These are phyloP conservation scores for Iguana delicatissima DNA, from an alignment of 2,797 vertebrate genomes.

Conservation along the genomic window DNA sequence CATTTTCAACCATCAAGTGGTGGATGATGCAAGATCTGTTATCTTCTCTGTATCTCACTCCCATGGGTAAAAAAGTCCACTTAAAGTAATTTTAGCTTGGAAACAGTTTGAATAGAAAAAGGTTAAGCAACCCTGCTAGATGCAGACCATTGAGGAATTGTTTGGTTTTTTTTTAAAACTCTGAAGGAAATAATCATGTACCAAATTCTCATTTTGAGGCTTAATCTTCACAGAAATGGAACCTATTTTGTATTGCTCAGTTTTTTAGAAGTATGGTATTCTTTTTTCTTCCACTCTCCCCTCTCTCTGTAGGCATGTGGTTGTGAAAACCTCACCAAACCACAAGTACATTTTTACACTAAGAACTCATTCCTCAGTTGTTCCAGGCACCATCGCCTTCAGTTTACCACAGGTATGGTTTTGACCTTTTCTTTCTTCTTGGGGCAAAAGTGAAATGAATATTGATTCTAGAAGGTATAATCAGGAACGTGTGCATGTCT, in stretches of 20 bases:
- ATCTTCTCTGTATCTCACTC: neutral
- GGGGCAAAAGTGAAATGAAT: neutral
- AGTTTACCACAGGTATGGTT: slow-evolving; percentile 91
- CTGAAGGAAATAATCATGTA: neutral
- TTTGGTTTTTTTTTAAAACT: neutral
- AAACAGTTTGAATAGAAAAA: neutral
- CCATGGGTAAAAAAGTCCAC: neutral
- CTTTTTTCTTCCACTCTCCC: slow-evolving; percentile 55
- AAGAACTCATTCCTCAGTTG: slow-evolving; percentile 85
- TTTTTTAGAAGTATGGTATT: neutral
- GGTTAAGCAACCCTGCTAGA: neutral
- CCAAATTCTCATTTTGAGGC: neutral
- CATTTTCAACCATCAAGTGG: neutral
- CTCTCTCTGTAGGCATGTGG: slow-evolving; percentile 85
- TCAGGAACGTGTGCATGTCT: neutral
- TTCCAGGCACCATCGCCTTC: slow-evolving; percentile 89
- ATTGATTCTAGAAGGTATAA: neutral
- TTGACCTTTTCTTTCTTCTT: neutral
- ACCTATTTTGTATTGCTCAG: accelerated
- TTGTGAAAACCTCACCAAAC: slow-evolving; percentile 88
- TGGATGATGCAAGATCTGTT: neutral
- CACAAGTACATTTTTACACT: slow-evolving; percentile 92
- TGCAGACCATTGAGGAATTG: neutral
- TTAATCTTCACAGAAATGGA: neutral
- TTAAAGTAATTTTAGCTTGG: neutral